Evolutionary conservation across 2,113 vertebrate genomes (phyloP).

Genomic region (Pogonocichla stellata): DNA sequence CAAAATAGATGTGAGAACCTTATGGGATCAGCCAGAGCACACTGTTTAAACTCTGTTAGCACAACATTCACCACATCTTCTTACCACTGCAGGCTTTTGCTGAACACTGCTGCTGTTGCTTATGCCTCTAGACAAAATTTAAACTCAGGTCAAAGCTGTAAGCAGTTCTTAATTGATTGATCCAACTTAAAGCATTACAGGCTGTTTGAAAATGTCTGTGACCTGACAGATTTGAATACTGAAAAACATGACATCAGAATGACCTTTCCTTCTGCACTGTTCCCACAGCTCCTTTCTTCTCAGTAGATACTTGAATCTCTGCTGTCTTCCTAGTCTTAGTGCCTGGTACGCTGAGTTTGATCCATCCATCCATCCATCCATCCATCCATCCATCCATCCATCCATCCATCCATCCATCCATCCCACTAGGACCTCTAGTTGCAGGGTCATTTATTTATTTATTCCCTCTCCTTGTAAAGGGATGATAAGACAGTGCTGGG

Average conservation of each 20-base stretch:
- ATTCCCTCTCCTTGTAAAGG: neutral
- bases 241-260: conserved; percentile 13
- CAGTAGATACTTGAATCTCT: neutral
- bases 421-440: neutral
- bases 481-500: accelerated
- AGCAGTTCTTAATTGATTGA: neutral
- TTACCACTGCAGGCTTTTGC: neutral
- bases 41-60: neutral
- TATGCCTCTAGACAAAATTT: neutral
- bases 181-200: neutral
- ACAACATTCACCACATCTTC: neutral
- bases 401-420: neutral
- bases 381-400: neutral
- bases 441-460: neutral
- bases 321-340: neutral
- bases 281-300: neutral
- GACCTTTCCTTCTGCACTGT: neutral
- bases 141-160: neutral
- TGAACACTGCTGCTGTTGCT: neutral
- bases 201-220: neutral
- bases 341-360: neutral
- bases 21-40: neutral
- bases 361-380: neutral
- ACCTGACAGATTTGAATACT: neutral
- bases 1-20: neutral